Evolutionary conservation across 2,113 vertebrate genomes (phyloP), one percentile per base, ranked within the genome.

Genomic region (Colinus virginianus): DNA sequence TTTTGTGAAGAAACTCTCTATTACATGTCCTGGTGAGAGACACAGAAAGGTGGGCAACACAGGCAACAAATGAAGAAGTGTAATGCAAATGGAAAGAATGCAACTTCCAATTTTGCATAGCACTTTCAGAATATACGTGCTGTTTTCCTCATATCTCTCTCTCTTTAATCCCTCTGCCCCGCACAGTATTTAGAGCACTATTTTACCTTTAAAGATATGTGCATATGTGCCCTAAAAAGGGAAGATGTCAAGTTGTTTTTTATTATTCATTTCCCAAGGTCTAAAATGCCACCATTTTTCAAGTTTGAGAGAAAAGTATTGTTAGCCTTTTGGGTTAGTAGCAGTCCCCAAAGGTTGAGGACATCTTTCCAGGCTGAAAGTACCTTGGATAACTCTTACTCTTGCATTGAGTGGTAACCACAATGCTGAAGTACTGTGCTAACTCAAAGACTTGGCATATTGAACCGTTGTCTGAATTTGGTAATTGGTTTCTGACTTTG

Each of bases 271-370:
- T 56, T 56, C 22, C 36, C 45, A 49, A 71, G 78, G 26, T 84
- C 17, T 84, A 45, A 90, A 90, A 83, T 84, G 7, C 53, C 34
- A n/a, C n/a, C 78, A 15, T 56, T 11, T 72, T 28, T 87, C 22
- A 75, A 75, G 46, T 0, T 6, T 11, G 19, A 9, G 63, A 81
- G 66, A 42, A 48, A 46, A n/a, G 3, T 51, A 3, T 51, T 51
- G 23, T 68, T 88, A 5, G 1, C 19, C 19, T 63, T 49, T 23
- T 11, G 34, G 21, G 7, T 87, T 59, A 70, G 51, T 51, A 43
- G 7, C 22, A 43, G 32, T 64, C 38, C 46, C 26, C 0, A 0
- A 8, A 71, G 63, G 21, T 38, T 42, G 13, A 7, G 32, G 4
- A 20, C 11, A 32, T 82, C 19, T n/a, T 68, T 81, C 49, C 74